Evolutionary conservation across 2,113 vertebrate species (phyloP).

Genomic region (Sturnus vulgaris): DNA sequence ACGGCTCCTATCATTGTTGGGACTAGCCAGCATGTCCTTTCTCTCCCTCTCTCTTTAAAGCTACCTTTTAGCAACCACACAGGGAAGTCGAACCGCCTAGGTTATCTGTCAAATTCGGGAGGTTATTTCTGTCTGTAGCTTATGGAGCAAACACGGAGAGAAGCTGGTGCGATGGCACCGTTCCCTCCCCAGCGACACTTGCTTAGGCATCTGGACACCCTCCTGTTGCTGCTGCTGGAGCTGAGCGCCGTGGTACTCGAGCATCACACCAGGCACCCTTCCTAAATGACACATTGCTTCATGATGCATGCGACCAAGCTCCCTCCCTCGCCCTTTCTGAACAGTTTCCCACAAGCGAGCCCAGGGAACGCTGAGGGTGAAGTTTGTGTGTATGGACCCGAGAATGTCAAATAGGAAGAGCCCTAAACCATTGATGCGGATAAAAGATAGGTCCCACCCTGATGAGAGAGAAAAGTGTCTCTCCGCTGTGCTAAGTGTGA

Average conservation of each 20-base stretch:
- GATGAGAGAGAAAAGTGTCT: neutral
- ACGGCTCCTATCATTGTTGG: neutral
- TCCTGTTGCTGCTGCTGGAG: neutral
- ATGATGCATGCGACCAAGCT: rapidly evolving
- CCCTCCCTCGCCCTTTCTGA: neutral
- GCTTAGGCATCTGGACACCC: neutral
- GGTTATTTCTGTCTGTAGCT: neutral
- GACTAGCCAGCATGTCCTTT: constrained; percentile 3
- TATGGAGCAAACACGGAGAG: neutral
- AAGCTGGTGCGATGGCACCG: neutral
- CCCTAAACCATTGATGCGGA: neutral
- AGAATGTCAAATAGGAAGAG: neutral
- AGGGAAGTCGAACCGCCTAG: neutral
- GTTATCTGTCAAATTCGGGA: neutral
- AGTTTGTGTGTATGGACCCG: neutral
- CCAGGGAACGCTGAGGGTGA: neutral
- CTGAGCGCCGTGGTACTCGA: neutral
- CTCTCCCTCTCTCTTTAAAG: neutral
- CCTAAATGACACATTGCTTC: neutral
- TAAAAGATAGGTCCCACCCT: neutral
- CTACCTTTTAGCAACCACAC: neutral
- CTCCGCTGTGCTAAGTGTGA: neutral
- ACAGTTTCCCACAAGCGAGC: neutral
- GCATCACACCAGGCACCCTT: neutral
- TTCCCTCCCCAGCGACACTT: neutral